Evolutionary conservation across 2,888 invertebrate species (phyloP).

Genomic region (Pyralis farinalis): DNA sequence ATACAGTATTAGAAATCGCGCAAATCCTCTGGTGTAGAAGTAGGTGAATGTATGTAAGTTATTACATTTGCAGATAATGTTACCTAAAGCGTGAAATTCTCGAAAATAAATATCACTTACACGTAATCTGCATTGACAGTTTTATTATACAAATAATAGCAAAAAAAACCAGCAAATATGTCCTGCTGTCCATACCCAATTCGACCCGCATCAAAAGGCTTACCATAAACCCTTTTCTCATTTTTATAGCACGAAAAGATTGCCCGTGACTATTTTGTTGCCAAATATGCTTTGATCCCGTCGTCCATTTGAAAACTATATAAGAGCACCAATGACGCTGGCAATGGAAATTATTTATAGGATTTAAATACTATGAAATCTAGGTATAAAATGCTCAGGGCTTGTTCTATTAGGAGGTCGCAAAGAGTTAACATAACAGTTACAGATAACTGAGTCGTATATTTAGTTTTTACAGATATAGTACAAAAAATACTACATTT

Average conservation of each 20-base stretch:
- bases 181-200: conserved; percentile 72
- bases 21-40: too few species aligned
- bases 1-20: too few species aligned
- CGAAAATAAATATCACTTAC: conserved; percentile 65
- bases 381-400: too few species aligned
- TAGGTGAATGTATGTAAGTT: too few species aligned
- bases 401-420: too few species aligned
- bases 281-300: conserved; percentile 69
- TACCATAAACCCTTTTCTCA: conserved; percentile 71
- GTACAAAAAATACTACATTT: too few species aligned
- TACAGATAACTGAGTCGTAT: too few species aligned
- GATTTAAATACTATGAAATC: too few species aligned
- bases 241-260: conserved; percentile 73
- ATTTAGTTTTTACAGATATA: too few species aligned
- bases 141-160: conserved; percentile 73
- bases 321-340: conserved; percentile 8
- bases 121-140: conserved; percentile 63
- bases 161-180: conserved; percentile 65
- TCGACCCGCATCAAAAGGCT: conserved; percentile 78
- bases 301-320: conserved; percentile 41
- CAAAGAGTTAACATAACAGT: too few species aligned
- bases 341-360: conserved; percentile 1
- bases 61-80: neutral
- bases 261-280: conserved; percentile 69
- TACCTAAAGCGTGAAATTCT: neutral